Base-by-base conservation (phyloP, 2,797 vertebrate species). In the Tangara arthus region DNA sequence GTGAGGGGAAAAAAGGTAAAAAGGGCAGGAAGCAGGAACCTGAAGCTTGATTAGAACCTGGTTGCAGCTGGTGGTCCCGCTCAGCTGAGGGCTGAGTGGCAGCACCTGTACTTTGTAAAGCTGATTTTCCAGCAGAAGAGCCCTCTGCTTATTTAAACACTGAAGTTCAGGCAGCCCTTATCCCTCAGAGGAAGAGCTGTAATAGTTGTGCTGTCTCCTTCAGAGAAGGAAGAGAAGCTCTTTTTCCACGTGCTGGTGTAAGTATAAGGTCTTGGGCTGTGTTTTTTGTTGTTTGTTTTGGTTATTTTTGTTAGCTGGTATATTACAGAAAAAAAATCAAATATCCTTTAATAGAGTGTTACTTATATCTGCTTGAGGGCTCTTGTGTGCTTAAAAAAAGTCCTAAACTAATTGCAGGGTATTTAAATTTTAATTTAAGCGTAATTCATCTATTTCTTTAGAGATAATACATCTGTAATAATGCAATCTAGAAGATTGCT, bases 111-210 rank as follows among this genome's bases (percentile, higher is more conserved):
- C 35, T 46, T 91, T 37, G 27, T 94, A 63, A 84, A 80, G 35
- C 15, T 93, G 75, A 85, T 94, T 77, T 93, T 79, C 41, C 66
- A 83, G 26, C 66, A 79, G 35, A 56, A 35, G 12, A 68, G 9
- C 30, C 19, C 30, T 32, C 55, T 56, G 55, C 30, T 49, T 7
- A 55, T 39, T 32, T 46, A 26, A 71, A 34, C 1, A 0, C 3
- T 11, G 7, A n/a, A n/a, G n/a, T 13, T 44, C 24, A 8, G 8
- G 8, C 4, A 32, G 9, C 1, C 8, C 0, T 6, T 11, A 0
- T 7, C 71, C 4, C 4, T 84, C 4, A 28, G 9, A 17, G 28
- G 20, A 44, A 1, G 1, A 24, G 35, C 1, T 83, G 5, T 44
- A 71, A 5, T 6, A 30, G 22, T 2, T 66, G 27, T 22, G 4